These are phyloP conservation scores for Drosophila repletoides DNA, from an alignment of 1,140 invertebrate species.

Conservation along the genomic window DNA sequence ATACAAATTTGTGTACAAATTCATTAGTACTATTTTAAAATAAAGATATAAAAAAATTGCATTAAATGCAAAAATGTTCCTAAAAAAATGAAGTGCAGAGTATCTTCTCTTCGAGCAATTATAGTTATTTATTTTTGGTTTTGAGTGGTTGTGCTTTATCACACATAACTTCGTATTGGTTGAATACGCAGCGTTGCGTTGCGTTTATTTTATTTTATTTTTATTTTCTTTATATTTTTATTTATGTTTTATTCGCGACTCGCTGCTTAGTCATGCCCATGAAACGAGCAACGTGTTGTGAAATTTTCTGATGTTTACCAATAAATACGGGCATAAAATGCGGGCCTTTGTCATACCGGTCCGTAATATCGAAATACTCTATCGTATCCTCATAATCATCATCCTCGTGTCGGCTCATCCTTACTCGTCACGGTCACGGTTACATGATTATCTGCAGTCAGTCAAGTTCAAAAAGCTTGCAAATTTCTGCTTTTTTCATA, in stretches of 20 bases:
- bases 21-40: no score
- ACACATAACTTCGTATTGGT: constrained; percentile 36
- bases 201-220: not conserved
- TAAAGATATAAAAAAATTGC: no score
- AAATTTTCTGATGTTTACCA: constrained; percentile 59
- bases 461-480: constrained; percentile 51
- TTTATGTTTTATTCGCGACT: not conserved
- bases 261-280: constrained; percentile 65
- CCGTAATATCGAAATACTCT: constrained; percentile 1
- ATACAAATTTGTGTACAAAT: no score
- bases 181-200: constrained; percentile 48
- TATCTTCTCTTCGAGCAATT: not conserved
- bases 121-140: not conserved
- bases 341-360: constrained; percentile 26
- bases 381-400: constrained; percentile 31
- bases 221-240: not conserved
- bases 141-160: not conserved
- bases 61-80: no score
- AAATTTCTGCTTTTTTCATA: constrained; percentile 11
- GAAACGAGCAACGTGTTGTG: constrained; percentile 48
- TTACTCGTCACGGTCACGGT: not conserved
- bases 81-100: no score
- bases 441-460: constrained; percentile 30
- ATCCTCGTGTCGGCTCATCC: constrained; percentile 33
- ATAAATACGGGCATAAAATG: constrained; percentile 55